phyloP scores from a whole-genome alignment of 2,113 vertebrate genomes.

The Crotalus viridis region DNA sequence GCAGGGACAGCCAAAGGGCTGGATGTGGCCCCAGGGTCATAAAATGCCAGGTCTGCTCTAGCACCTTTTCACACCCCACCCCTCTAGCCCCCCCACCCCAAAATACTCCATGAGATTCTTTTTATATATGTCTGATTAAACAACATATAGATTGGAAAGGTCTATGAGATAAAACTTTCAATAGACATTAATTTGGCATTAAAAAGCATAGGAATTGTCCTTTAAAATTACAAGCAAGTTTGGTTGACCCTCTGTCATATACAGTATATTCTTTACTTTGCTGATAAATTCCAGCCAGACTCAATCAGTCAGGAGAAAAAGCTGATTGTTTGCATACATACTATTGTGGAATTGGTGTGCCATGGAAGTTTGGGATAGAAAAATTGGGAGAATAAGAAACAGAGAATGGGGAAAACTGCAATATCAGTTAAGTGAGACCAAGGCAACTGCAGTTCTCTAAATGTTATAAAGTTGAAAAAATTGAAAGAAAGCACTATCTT shows the following conservation, averaged over 20 bases:
- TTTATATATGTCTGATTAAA: background rate
- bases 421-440: background rate
- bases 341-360: background rate
- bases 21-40: no score
- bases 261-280: background rate
- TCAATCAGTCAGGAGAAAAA: background rate
- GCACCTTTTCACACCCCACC: background rate
- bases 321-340: background rate
- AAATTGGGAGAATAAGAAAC: background rate
- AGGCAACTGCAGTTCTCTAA: no score
- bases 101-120: background rate
- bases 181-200: background rate
- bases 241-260: background rate
- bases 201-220: background rate
- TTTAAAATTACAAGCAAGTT: background rate
- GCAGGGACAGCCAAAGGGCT: no score
- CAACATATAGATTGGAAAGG: background rate
- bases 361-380: background rate
- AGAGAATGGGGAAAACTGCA: background rate
- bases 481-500: background rate
- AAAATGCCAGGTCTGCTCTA: background rate
- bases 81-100: no score
- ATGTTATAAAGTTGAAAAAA: background rate
- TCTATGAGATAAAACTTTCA: background rate
- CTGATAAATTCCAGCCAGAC: background rate